Evolutionary conservation across 2,113 vertebrate genomes (phyloP).

Genomic region (Perca schrenkii): DNA sequence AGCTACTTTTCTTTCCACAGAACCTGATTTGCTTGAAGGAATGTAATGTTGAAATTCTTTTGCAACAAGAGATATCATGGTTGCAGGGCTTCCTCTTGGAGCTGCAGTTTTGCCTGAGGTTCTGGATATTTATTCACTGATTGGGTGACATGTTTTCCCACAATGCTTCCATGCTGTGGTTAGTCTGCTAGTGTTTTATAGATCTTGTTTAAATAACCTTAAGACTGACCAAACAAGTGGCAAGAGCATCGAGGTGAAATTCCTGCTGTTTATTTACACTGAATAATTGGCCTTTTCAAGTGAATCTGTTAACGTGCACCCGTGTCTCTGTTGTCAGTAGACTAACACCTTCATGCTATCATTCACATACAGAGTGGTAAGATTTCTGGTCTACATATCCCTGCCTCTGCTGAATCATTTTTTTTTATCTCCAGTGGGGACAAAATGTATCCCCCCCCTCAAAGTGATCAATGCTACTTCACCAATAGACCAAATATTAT

Average conservation of each 20-base stretch:
- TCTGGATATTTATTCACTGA: constrained; percentile 43
- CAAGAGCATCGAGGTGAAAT: background rate
- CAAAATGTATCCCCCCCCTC: no score
- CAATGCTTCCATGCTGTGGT: constrained; percentile 28
- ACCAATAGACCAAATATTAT: no score
- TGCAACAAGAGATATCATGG: constrained; percentile 7
- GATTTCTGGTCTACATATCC: no score
- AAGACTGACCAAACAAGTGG: constrained; percentile 19
- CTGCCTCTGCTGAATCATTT: no score
- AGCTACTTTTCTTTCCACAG: constrained; percentile 3
- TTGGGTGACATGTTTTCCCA: constrained; percentile 31
- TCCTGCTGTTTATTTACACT: constrained; percentile 11
- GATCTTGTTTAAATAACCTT: constrained; percentile 34
- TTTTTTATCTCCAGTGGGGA: no score
- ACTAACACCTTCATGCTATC: constrained; percentile 12
- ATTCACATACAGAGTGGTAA: background rate
- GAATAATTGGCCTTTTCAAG: constrained; percentile 12
- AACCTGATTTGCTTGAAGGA: constrained; percentile 36
- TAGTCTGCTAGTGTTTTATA: constrained; percentile 17
- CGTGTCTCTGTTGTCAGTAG: constrained; percentile 8
- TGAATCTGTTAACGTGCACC: background rate
- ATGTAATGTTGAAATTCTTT: constrained; percentile 26
- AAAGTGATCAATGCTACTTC: background rate
- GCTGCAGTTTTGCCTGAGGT: constrained; percentile 27
- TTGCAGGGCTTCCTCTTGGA: background rate